Percentiles rank a stretch among this genome's conserved stretches.
These are phyloP conservation scores for Marcusenius ussheri DNA, from an alignment of 2,113 vertebrate species.

Conservation along the genomic window DNA sequence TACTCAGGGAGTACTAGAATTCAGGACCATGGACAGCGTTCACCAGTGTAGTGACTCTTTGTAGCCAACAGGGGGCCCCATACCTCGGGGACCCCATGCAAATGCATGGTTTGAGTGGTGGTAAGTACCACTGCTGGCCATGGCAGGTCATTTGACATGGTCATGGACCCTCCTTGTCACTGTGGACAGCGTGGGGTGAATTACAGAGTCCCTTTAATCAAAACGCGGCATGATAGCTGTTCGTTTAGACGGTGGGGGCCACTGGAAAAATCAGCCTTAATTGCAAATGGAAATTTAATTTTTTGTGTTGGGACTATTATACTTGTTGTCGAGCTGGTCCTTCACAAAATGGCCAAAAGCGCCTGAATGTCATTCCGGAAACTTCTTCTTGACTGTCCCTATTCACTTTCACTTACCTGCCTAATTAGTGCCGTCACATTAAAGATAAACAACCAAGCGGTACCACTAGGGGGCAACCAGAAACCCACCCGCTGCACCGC, in stretches of 20 bases:
- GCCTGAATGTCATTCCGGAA: neutral
- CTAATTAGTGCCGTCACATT: neutral
- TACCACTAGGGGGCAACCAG: neutral
- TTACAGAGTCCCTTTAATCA: neutral
- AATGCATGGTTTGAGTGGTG: neutral
- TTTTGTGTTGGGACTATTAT: neutral
- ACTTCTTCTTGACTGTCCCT: neutral
- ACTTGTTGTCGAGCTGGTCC: neutral
- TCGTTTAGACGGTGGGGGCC: neutral
- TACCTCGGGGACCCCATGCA: neutral
- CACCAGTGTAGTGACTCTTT: neutral
- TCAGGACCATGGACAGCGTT: neutral
- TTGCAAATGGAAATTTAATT: neutral
- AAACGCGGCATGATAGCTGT: neutral
- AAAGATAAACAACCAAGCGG: neutral
- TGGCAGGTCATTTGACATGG: neutral
- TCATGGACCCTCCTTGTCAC: neutral
- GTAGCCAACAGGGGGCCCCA: neutral
- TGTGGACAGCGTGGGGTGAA: neutral
- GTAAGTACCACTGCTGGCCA: neutral
- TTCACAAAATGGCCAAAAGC: neutral
- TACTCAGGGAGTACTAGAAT: neutral
- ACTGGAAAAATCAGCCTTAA: neutral
- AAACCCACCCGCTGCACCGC: neutral
- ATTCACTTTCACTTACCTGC: neutral